Evolutionary conservation across 2,888 invertebrate genomes (phyloP).

Genomic region (Plagodis dolabraria): DNA sequence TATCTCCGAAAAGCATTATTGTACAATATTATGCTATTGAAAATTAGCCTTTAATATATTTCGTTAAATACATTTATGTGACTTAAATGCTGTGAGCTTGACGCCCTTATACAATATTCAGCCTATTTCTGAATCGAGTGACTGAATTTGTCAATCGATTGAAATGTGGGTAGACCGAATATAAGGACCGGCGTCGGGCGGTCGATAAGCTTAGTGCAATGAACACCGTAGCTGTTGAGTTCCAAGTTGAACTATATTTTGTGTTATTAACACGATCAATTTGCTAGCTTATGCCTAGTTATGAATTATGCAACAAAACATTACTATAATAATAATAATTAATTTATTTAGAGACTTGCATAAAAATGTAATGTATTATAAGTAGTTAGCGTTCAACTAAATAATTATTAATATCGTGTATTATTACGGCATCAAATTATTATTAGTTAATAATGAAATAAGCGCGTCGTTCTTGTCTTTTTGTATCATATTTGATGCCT

Average conservation of each 20-base stretch:
- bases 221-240: no score
- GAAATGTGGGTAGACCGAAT: no score
- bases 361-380: constrained; percentile 73
- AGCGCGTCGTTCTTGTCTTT: constrained; percentile 19
- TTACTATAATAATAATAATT: constrained; percentile 36
- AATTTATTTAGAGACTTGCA: constrained; percentile 72
- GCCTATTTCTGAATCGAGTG: no score
- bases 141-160: no score
- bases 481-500: constrained; percentile 31
- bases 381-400: constrained; percentile 78
- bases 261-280: background rate
- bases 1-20: no score
- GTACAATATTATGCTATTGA: no score
- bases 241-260: background rate
- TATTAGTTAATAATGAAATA: constrained; percentile 8
- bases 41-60: no score
- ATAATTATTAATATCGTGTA: constrained; percentile 49
- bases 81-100: no score
- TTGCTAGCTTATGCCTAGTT: constrained; percentile 31
- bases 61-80: no score
- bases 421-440: constrained; percentile 39
- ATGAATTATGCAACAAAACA: constrained; percentile 40
- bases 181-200: no score
- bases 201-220: no score
- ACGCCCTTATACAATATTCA: no score